Base-by-base conservation (phyloP, 2,797 vertebrate genomes). In the Cuniculus paca region DNA sequence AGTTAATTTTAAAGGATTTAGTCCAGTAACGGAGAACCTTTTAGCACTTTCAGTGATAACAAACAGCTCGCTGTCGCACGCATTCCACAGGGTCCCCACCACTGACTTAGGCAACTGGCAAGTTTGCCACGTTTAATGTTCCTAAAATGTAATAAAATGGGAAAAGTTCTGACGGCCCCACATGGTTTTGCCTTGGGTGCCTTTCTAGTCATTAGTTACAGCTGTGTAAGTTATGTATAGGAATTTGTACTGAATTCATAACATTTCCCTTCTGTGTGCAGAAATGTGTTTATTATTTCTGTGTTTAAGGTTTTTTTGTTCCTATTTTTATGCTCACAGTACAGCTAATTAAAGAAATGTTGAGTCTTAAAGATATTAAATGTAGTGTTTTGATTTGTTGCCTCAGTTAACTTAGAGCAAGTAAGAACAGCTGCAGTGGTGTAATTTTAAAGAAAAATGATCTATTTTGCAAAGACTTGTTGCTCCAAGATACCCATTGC, bases 281-380 rank as follows among this genome's bases (percentile, higher is more conserved):
- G 88, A 95, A 93, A 85, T 96, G 63, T 77, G 36, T 74, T 78
- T 77, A 31, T 78, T 88, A 75, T 65, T 42, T 77, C 48, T 95
- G 10, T 94, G 31, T 65, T 88, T 87, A 39, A 36, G 52, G 14
- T 54, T 61, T 80, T 83, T 75, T 36, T 16, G 42, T 58, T 50
- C 42, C 34, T 82, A 50, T 50, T 68, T 91, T 89, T 45, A 61
- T 92, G 84, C 72, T 93, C 58, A 95, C 60, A 93, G 63, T 86
- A 72, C 14, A 95, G 60, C 75, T 56, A 63, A 77, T 63, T 48
- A 48, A 94, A 92, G 68, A 95, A 60, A 70, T 88, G 79, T 90
- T 88, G 52, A 85, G 20, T 95, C 78, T 79, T 95, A 80, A 95
- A 94, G n/a, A 78, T 88, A 63, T 5, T 96, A 60, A 87, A 90